Percentiles rank a stretch among this genome's conserved stretches.
These are phyloP conservation scores for Onchidella celtica DNA, from an alignment of 2,888 invertebrate species.

Conservation along the genomic window DNA sequence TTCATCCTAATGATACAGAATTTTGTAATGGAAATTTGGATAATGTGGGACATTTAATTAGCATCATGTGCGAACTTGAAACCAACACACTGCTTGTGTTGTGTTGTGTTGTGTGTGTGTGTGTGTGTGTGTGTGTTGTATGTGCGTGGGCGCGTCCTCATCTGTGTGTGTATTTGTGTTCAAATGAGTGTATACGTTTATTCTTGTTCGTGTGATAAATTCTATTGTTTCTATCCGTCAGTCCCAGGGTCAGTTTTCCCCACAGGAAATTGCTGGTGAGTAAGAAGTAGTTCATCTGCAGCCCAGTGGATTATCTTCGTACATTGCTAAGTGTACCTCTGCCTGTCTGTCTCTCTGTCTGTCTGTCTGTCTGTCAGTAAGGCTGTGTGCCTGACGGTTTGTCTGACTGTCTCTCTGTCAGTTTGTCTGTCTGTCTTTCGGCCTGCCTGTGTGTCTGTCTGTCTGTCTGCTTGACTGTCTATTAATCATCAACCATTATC, in stretches of 20 bases:
- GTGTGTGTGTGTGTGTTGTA: constrained; percentile 15
- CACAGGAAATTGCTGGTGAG: constrained; percentile 48
- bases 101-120: background rate
- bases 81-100: background rate
- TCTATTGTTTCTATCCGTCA: background rate
- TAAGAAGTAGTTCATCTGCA: background rate
- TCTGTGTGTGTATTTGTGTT: constrained; percentile 10
- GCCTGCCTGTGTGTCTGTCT: too few species aligned
- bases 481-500: too few species aligned
- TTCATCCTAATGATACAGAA: too few species aligned
- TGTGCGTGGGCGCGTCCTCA: constrained; percentile 12
- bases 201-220: background rate
- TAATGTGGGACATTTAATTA: too few species aligned
- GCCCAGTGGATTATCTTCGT: background rate
- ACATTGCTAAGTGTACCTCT: too few species aligned
- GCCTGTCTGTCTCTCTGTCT: too few species aligned
- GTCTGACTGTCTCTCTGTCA: too few species aligned
- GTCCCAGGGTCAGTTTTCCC: constrained; percentile 40
- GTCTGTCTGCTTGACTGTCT: too few species aligned
- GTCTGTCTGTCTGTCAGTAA: too few species aligned
- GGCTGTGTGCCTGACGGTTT: too few species aligned
- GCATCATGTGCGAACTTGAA: background rate
- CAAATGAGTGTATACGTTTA: constrained; percentile 9
- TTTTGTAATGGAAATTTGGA: too few species aligned
- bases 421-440: too few species aligned